These are phyloP conservation scores for Leptopilina drosophilae DNA, from an alignment of 2,888 invertebrate species.

Conservation along the genomic window DNA sequence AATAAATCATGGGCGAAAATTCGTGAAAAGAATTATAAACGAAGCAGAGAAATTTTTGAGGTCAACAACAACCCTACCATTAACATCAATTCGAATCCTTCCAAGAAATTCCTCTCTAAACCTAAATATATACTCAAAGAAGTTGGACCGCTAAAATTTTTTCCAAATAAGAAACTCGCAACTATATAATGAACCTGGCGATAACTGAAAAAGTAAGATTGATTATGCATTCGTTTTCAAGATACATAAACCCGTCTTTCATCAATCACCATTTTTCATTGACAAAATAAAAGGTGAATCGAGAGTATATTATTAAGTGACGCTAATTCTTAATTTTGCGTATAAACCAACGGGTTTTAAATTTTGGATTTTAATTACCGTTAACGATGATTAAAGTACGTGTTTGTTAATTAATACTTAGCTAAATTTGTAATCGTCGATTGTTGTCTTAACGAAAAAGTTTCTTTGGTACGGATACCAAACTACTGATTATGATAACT, in stretches of 20 bases:
- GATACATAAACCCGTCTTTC: not conserved
- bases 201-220: not conserved
- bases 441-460: too few species aligned
- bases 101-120: constrained; percentile 4
- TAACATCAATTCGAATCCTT: constrained; percentile 1
- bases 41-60: not conserved
- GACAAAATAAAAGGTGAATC: not conserved
- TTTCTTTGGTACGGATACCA: too few species aligned
- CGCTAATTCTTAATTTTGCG: too few species aligned
- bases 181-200: not conserved
- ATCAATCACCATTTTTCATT: constrained; percentile 9
- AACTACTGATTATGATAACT: too few species aligned
- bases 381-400: too few species aligned
- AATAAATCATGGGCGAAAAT: too few species aligned
- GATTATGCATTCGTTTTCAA: not conserved
- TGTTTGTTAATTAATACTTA: too few species aligned
- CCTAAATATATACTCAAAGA: too few species aligned
- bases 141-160: not conserved
- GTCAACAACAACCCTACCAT: constrained; percentile 15
- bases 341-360: too few species aligned
- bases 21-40: not conserved
- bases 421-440: too few species aligned
- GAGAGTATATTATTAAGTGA: too few species aligned
- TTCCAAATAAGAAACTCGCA: not conserved
- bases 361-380: too few species aligned